Conservation (phyloP, 2,888 invertebrate species). For the Oligia fasciuncula region DNA sequence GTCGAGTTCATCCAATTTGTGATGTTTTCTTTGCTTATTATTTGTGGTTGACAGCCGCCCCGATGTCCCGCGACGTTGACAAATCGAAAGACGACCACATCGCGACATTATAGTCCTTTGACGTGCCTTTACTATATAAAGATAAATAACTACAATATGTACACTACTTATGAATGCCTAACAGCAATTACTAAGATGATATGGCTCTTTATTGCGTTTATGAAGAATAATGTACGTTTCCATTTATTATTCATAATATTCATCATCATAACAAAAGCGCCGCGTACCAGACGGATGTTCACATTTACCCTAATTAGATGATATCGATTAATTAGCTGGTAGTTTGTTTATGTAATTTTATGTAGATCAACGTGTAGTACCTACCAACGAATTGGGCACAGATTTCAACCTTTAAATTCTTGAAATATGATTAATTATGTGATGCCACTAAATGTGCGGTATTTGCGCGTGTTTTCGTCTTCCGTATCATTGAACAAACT, state of each 20-base stretch:
- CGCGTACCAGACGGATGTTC: neutral
- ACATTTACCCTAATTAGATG: constrained; percentile 3
- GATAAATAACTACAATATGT: constrained; percentile 44
- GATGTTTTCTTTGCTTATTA: constrained; percentile 67
- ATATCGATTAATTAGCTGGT: neutral
- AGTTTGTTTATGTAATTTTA: neutral
- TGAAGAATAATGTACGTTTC: constrained; percentile 11
- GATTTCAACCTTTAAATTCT: neutral
- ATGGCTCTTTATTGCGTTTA: constrained; percentile 23
- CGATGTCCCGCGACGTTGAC: constrained; percentile 84
- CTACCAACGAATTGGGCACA: neutral
- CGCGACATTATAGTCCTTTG: constrained; percentile 77
- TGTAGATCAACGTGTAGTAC: neutral
- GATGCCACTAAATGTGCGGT: constrained; percentile 6
- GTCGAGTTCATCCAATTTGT: constrained; percentile 61
- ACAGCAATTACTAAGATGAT: constrained; percentile 28
- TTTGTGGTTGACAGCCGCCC: constrained; percentile 77
- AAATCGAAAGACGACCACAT: constrained; percentile 81
- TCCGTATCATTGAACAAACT: constrained; percentile 33
- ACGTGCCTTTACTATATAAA: constrained; percentile 65
- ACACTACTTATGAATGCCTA: constrained; percentile 7
- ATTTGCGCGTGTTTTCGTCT: constrained; percentile 25
- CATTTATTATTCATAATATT: constrained; percentile 9
- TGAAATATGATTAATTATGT: neutral
- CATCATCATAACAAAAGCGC: constrained; percentile 1